Evolutionary conservation across 2,888 invertebrate species (phyloP).

Genomic region (Pyralis farinalis): DNA sequence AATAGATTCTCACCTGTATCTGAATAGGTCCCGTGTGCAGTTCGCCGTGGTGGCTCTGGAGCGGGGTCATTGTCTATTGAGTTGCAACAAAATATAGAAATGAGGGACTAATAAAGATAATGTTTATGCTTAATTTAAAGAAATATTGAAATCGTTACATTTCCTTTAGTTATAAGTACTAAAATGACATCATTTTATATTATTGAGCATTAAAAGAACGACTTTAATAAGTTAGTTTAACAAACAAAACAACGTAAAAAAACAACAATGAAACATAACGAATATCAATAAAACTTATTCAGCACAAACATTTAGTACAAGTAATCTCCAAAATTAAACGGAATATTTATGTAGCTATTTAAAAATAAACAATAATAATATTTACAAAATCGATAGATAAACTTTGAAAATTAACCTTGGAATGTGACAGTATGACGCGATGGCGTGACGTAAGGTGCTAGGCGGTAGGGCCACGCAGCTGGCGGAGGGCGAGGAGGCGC

Average conservation of each 20-base stretch:
- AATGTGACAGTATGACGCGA: slow-evolving; percentile 86
- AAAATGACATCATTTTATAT: too few species aligned
- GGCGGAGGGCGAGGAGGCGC: slow-evolving; percentile 77
- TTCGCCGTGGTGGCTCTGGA: slow-evolving; percentile 84
- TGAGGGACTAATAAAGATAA: slow-evolving; percentile 19
- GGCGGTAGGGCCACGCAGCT: slow-evolving; percentile 62
- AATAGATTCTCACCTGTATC: slow-evolving; percentile 76
- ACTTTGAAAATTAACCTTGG: slow-evolving; percentile 82
- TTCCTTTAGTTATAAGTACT: background rate
- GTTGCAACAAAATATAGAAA: slow-evolving; percentile 31
- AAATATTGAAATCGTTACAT: slow-evolving; percentile 33
- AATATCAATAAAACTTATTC: slow-evolving; percentile 51
- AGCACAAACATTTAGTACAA: slow-evolving; percentile 35
- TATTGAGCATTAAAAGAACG: too few species aligned
- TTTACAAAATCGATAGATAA: slow-evolving; percentile 14
- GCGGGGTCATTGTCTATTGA: slow-evolving; percentile 82
- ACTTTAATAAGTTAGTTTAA: too few species aligned
- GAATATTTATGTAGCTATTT: slow-evolving; percentile 27
- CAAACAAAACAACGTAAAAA: too few species aligned
- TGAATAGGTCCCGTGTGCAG: slow-evolving; percentile 75
- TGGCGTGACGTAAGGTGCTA: slow-evolving; percentile 71
- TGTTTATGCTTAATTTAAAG: slow-evolving; percentile 18
- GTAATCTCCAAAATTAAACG: slow-evolving; percentile 68
- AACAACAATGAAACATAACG: slow-evolving; percentile 30
- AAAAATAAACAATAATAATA: slow-evolving; percentile 10